Base-by-base conservation (phyloP, 2,113 vertebrate genomes). In the Tauraco erythrolophus region DNA sequence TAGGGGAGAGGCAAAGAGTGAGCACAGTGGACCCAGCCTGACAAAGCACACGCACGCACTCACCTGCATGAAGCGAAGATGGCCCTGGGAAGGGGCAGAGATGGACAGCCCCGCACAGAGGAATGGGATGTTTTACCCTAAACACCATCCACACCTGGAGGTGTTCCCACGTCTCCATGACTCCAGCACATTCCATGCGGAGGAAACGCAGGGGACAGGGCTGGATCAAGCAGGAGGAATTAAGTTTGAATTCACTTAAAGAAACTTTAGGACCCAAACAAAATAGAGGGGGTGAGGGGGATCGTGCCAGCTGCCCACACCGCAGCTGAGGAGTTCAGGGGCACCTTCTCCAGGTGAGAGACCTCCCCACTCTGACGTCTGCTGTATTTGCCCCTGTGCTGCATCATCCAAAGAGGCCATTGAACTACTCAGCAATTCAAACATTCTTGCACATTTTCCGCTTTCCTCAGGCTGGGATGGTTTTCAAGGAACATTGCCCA, bases 401-500 rank as follows among this genome's bases (percentile, higher is more conserved):
- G 1, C 37, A 39, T 65, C 61, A 89, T 60, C 50, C 48, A 68
- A 5, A 41, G 33, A 92, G 50, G 51, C 58, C 41, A 33, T 4
- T 1, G 0, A 89, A 71, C n/a, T 15, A 83, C 41, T 27, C 58
- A 68, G 45, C 62, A 61, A n/a, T 43, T 80, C 27, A 84, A 64
- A 65, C 37, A 72, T 31, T 71, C 50, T 60, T 17, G 14, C 33
- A 46, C 56, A 27, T 92, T 88, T 90, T 84, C 81, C 69, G 61
- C 41, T 93, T 51, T 87, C 64, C n/a, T 82, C 41, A 25, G n/a
- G 35, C 2, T 48, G 18, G 30, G 51, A 61, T 14, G 45, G n/a
- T 62, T 95, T 86, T 87, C 75, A 92, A 92, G 58, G 64, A 90
- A 92, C 27, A 43, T 0, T 65, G 31, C 84, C 70, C 88, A 89